phyloP scores from a whole-genome alignment of 2,113 vertebrate species.

The Fregata magnificens region DNA sequence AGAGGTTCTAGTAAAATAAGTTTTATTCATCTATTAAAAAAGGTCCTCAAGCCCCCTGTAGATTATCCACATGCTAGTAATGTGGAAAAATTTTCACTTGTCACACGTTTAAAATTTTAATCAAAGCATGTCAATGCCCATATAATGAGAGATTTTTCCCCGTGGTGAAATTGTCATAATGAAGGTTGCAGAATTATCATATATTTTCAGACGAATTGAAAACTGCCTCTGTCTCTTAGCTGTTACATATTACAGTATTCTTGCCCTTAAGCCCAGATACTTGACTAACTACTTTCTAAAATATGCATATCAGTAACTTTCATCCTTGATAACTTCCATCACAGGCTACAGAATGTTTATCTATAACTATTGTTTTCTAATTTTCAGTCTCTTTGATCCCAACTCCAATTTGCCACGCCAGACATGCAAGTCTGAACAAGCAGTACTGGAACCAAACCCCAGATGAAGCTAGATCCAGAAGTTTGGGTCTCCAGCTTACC shows the following conservation, averaged over 20 bases:
- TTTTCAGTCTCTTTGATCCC: not conserved
- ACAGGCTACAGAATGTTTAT: not conserved
- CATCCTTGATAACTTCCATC: not conserved
- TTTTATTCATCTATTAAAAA: not conserved
- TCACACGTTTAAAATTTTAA: slow-evolving; percentile 52
- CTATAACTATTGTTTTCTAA: not conserved
- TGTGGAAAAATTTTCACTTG: slow-evolving; percentile 10
- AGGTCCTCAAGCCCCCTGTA: not conserved
- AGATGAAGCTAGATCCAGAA: not conserved
- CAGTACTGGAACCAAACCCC: not conserved
- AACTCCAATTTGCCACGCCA: not conserved
- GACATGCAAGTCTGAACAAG: not conserved
- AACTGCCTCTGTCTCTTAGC: not conserved
- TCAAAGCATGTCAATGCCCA: slow-evolving; percentile 30
- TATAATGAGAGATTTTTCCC: not conserved
- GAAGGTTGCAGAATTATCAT: not conserved
- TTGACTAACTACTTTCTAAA: not conserved
- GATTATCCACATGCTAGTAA: slow-evolving; percentile 5
- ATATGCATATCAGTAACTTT: not conserved
- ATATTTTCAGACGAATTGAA: not conserved
- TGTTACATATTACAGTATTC: not conserved
- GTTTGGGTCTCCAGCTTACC: not conserved
- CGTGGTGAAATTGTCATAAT: not conserved
- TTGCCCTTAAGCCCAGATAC: not conserved
- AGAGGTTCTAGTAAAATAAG: not conserved